A percentile compares a stretch with the other conserved stretches of the same genome.
Evolutionary conservation across 1,140 invertebrate species (phyloP).

Genomic region (Pteromalus puparum): DNA sequence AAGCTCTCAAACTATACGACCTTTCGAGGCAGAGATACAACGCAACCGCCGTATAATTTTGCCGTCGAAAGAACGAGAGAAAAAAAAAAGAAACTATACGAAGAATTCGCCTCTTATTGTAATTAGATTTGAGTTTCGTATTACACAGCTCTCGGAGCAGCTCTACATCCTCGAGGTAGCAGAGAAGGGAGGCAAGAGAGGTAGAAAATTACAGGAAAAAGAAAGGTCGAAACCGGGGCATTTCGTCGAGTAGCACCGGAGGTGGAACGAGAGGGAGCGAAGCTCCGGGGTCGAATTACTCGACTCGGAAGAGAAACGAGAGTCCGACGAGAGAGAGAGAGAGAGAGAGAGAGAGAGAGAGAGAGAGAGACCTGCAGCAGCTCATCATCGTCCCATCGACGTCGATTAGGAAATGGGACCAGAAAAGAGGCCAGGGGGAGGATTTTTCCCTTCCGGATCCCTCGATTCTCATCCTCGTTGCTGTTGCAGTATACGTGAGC

Average conservation of each 20-base stretch:
- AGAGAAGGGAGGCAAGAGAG: constrained; percentile 34
- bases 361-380: neutral
- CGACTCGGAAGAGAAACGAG: constrained; percentile 12
- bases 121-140: constrained; percentile 43
- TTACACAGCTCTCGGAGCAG: neutral
- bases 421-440: constrained; percentile 16
- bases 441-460: neutral
- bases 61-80: neutral
- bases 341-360: no score
- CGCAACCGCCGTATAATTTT: neutral
- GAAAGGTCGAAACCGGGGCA: constrained; percentile 27
- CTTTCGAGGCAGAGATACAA: no score
- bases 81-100: neutral
- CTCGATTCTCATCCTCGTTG: constrained; percentile 25
- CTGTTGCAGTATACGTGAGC: neutral
- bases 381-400: constrained; percentile 52
- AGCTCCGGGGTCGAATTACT: constrained; percentile 26
- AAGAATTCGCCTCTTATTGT: constrained; percentile 23
- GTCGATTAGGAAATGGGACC: constrained; percentile 38
- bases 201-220: constrained; percentile 49
- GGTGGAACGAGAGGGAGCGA: neutral
- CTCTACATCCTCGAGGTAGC: neutral
- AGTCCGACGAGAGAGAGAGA: constrained; percentile 12
- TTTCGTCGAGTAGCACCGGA: constrained; percentile 26
- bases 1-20: no score